Evolutionary conservation across 1,140 invertebrate species (phyloP).

Genomic region (Lucilia sericata): DNA sequence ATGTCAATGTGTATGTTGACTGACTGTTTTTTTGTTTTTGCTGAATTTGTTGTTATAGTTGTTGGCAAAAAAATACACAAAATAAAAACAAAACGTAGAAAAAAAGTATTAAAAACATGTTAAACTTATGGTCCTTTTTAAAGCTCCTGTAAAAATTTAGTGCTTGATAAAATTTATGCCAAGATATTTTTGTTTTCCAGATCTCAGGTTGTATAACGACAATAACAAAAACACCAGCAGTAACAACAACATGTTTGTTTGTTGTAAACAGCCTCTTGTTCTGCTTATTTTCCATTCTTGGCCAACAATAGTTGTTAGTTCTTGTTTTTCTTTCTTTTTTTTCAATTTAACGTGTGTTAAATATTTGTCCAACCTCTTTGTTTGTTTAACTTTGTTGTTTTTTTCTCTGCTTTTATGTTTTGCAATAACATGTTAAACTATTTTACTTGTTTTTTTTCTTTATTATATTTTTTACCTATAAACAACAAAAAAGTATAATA

Average conservation of each 20-base stretch:
- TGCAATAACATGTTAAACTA: neutral
- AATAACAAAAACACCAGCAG: neutral
- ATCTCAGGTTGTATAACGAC: neutral
- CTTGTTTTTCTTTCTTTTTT: neutral
- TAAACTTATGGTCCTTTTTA: neutral
- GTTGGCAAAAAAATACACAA: neutral
- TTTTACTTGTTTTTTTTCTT: neutral
- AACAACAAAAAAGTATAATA: neutral
- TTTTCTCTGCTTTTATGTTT: neutral
- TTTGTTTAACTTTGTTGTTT: slow-evolving; percentile 26
- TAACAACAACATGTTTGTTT: neutral
- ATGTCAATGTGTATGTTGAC: neutral
- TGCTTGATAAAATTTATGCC: neutral
- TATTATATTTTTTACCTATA: neutral
- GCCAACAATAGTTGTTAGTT: slow-evolving; percentile 22
- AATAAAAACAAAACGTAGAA: neutral
- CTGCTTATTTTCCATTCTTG: neutral
- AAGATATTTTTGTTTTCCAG: neutral
- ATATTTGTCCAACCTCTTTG: slow-evolving; percentile 8
- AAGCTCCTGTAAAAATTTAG: neutral
- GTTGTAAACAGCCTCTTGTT: neutral
- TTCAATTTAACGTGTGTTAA: slow-evolving; percentile 29
- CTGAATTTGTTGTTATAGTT: neutral
- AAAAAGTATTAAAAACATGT: neutral
- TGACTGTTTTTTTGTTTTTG: no score